Percentiles rank a stretch among this genome's conserved stretches.
phyloP scores from a whole-genome alignment of 1,140 invertebrate genomes.

The Hydropsyche tenuis region DNA sequence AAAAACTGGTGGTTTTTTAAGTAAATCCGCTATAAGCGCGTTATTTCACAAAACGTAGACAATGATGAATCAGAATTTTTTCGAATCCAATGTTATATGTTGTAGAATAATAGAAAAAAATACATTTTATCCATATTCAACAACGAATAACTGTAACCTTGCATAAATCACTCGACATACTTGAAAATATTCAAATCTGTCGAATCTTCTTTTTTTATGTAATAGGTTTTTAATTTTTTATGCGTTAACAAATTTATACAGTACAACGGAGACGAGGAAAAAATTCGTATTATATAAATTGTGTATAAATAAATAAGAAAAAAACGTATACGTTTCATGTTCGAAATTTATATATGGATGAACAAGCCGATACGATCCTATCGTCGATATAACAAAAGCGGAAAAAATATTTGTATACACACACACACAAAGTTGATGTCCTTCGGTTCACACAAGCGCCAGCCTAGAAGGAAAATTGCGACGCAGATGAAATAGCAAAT shows the following conservation, averaged over 20 bases:
- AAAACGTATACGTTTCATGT: slow-evolving; percentile 5
- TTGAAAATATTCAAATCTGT: slow-evolving; percentile 20
- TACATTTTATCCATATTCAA: neutral
- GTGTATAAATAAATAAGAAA: neutral
- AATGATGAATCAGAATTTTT: too few relatives aligned
- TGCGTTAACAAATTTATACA: slow-evolving; percentile 12
- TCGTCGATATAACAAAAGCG: slow-evolving; percentile 19
- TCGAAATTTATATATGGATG: slow-evolving; percentile 24
- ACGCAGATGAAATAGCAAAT: slow-evolving; percentile 10
- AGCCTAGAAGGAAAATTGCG: slow-evolving; percentile 7
- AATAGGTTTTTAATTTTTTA: neutral
- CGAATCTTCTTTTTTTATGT: slow-evolving; percentile 10
- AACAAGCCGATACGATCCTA: slow-evolving; percentile 18
- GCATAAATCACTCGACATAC: slow-evolving; percentile 19
- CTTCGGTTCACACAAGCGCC: neutral
- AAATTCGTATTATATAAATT: neutral
- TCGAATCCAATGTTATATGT: too few relatives aligned
- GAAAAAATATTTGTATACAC: neutral
- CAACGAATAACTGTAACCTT: slow-evolving; percentile 25
- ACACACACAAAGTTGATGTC: slow-evolving; percentile 22
- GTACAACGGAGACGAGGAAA: neutral
- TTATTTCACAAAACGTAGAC: too few relatives aligned
- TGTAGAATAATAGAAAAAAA: neutral
- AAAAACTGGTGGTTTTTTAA: too few relatives aligned
- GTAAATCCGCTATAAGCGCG: too few relatives aligned